Evolutionary conservation across 2,113 vertebrate species (phyloP), one percentile per base, ranked within the genome.

Genomic region (Myxocyprinus asiaticus): DNA sequence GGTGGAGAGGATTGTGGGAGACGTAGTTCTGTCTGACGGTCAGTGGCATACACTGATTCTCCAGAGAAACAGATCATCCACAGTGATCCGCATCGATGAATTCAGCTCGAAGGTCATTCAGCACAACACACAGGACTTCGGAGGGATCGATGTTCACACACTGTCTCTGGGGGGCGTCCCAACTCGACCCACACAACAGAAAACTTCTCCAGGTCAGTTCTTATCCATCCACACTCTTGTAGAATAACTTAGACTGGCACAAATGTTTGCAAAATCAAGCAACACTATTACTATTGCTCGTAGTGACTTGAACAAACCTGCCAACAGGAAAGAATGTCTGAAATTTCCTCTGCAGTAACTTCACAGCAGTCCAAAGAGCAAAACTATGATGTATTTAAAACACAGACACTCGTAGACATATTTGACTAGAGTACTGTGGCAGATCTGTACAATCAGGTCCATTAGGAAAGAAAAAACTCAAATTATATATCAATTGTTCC

Each of bases 111-210:
- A 93, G 84, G 88, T 95, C 47, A 92, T 98, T 22, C 86, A 89
- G 53, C 96, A 95, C 0, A 42, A 91, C 45, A 99, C 97, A 0
- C 98, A 99, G 84, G 95, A 99, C 88, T 99, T 99, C 0, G 96
- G 97, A 2, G 96, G 97, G 0, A 88, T 96, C 0, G 82, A 93
- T 0, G 95, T 99, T 15, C 87, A 96, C 45, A 96, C 94, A 7
- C 82, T 99, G 14, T 97, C 97, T 6, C 90, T 99, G n/a, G 98
- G 98, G 55, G 98, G 98, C 53, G 92, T 95, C 64, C 95, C 95
- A 4, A 84, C 92, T 0, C 94, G 91, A 61, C 91, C 94, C 0
- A 89, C 90, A 47, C 92, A 93, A 73, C 94, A 93, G 84, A 96
- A 93, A 68, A 85, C 90, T 9, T 89, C 88, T 70, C 87, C 94